Percentiles rank a stretch among this genome's conserved stretches.
These are phyloP conservation scores for Xenentodon cancila DNA, from an alignment of 2,797 vertebrate species.

Conservation along the genomic window DNA sequence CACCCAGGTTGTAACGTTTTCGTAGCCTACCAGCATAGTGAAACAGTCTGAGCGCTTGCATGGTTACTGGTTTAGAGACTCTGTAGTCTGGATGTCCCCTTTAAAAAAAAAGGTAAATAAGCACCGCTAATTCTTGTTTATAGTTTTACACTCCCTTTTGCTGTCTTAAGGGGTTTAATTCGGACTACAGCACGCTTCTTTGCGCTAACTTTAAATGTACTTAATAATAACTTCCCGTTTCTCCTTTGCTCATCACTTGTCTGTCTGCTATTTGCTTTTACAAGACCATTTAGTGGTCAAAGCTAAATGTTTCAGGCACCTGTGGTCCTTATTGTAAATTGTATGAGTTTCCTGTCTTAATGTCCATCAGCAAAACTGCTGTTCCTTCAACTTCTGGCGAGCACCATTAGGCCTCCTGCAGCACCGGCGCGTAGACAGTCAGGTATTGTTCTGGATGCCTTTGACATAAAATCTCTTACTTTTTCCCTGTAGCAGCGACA, in stretches of 20 bases:
- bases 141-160: no score
- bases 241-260: constrained; percentile 13
- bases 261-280: constrained; percentile 36
- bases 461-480: neutral
- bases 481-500: neutral
- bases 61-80: no score
- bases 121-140: no score
- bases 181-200: no score
- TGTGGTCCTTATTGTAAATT: constrained; percentile 57
- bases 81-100: no score
- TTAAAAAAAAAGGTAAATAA: no score
- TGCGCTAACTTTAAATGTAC: constrained; percentile 3
- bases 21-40: no score
- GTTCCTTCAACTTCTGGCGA: constrained; percentile 13
- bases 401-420: constrained; percentile 10
- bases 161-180: no score
- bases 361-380: constrained; percentile 54
- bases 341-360: constrained; percentile 66
- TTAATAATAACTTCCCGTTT: neutral
- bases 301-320: constrained; percentile 21
- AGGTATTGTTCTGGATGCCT: neutral
- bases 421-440: neutral
- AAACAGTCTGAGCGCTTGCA: no score
- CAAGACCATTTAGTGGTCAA: constrained; percentile 37
- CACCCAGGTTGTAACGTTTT: no score